These are phyloP conservation scores for Megalops cyprinoides DNA, from an alignment of 2,797 vertebrate genomes.

Conservation along the genomic window DNA sequence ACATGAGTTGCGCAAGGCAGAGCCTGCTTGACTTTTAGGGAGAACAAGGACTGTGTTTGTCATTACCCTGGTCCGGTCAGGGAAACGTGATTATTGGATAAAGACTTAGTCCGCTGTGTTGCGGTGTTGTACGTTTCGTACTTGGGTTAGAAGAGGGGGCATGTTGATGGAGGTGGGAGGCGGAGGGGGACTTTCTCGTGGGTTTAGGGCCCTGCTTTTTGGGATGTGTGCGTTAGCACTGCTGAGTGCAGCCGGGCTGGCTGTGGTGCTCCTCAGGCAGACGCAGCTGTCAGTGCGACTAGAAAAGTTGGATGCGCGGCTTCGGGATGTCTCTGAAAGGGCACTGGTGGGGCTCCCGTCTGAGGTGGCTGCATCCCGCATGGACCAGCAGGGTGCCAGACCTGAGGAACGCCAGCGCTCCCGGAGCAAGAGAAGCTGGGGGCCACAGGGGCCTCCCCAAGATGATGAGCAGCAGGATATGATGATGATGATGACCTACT, in stretches of 20 bases:
- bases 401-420: constrained; percentile 32
- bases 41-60: constrained; percentile 12
- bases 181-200: constrained; percentile 48
- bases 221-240: constrained; percentile 69
- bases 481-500: constrained; percentile 85
- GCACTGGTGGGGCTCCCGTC: constrained; percentile 40
- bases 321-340: constrained; percentile 55
- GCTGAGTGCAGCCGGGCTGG: constrained; percentile 71
- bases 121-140: background rate
- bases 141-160: background rate
- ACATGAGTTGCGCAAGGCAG: constrained; percentile 26
- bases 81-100: background rate
- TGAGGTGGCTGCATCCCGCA: constrained; percentile 44
- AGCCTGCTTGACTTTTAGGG: constrained; percentile 6
- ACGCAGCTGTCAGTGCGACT: constrained; percentile 73
- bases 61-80: background rate
- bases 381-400: constrained; percentile 29
- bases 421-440: constrained; percentile 69
- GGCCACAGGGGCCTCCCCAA: constrained; percentile 20
- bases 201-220: constrained; percentile 60
- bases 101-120: background rate
- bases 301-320: constrained; percentile 65
- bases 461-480: constrained; percentile 71
- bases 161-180: background rate
- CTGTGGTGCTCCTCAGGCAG: constrained; percentile 77